Conservation (phyloP, 2,888 invertebrate genomes). For the Herminia tarsipennalis region DNA sequence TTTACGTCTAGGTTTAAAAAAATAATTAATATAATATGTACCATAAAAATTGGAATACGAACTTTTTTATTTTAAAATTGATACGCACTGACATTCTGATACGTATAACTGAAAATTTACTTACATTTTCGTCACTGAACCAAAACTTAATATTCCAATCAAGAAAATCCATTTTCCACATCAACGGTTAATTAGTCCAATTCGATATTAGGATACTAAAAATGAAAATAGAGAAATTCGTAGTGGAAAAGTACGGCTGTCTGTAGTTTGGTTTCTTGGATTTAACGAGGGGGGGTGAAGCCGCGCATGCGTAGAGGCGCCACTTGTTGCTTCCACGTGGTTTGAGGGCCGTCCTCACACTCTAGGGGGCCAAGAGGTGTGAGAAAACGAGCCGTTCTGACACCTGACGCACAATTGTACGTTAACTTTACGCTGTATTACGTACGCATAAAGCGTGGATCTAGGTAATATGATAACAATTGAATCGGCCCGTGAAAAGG, state of each 20-base stretch:
- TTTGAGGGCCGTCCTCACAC: slow-evolving; percentile 25
- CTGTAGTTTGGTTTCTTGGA: slow-evolving; percentile 52
- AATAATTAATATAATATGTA: no score
- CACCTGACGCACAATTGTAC: slow-evolving; percentile 50
- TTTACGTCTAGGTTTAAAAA: no score
- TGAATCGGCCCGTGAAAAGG: neutral
- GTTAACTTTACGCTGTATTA: slow-evolving; percentile 25
- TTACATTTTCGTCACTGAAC: no score
- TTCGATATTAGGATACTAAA: no score
- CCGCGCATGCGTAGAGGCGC: slow-evolving; percentile 64
- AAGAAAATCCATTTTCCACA: no score
- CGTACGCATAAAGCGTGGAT: slow-evolving; percentile 18
- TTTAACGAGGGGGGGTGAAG: slow-evolving; percentile 10
- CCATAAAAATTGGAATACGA: no score
- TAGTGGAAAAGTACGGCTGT: slow-evolving; percentile 72
- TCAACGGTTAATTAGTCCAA: no score
- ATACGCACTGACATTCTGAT: no score
- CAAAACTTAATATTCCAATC: no score
- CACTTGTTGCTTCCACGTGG: slow-evolving; percentile 82
- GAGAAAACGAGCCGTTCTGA: slow-evolving; percentile 51
- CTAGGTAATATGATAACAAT: slow-evolving; percentile 18
- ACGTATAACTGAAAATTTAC: no score
- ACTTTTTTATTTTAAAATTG: no score
- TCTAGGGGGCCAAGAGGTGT: slow-evolving; percentile 34
- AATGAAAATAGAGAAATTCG: slow-evolving; percentile 17